Conservation (phyloP, 2,113 vertebrate genomes). For the Rhagologus leucostigma region DNA sequence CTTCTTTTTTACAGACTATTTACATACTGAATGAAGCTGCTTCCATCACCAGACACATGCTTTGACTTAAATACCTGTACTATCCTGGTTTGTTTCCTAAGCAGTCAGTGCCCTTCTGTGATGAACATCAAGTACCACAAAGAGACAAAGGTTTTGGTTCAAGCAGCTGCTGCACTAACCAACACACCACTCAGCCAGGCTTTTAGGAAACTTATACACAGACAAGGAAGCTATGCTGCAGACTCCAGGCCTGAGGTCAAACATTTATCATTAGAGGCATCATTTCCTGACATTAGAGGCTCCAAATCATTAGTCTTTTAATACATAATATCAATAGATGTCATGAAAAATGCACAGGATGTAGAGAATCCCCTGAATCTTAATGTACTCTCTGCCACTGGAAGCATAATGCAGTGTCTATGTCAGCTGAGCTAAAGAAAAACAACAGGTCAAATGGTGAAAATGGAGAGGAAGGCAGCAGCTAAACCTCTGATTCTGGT, state of each 20-base stretch:
- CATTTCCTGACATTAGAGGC: constrained; percentile 49
- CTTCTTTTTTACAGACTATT: neutral
- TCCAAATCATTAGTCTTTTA: constrained; percentile 60
- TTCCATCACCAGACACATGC: too few species aligned
- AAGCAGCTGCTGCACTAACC: neutral
- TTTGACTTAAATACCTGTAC: neutral
- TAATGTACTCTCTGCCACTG: neutral
- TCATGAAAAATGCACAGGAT: constrained; percentile 42
- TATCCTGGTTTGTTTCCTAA: neutral
- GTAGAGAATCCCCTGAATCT: constrained; percentile 21
- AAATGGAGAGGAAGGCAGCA: neutral
- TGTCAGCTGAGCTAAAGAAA: neutral
- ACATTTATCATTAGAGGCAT: constrained; percentile 32
- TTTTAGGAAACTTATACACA: constrained; percentile 1
- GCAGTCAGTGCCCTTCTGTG: neutral
- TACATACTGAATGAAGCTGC: neutral
- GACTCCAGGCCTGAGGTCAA: constrained; percentile 42
- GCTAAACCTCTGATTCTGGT: neutral
- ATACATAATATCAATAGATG: constrained; percentile 52
- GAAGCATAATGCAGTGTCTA: neutral
- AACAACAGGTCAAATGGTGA: neutral
- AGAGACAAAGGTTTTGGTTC: neutral
- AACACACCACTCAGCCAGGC: neutral
- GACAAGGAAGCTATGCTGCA: neutral
- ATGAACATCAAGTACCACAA: neutral